Evolutionary conservation across 2,113 vertebrate species (phyloP).

Genomic region (Microcebus jonahi): DNA sequence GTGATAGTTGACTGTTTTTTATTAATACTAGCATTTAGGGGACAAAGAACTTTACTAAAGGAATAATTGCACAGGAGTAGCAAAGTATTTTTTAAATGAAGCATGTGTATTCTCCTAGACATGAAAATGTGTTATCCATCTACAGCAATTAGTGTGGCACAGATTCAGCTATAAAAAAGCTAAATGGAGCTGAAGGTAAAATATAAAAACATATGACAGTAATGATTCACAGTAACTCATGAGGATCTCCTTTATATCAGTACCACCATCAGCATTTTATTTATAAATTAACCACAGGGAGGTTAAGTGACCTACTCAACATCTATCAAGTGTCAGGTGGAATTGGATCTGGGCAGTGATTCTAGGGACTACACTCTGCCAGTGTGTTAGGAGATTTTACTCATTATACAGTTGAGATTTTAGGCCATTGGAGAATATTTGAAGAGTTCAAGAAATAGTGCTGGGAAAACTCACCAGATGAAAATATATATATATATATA

Average conservation of each 20-base stretch:
- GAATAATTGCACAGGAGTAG: neutral
- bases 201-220: neutral
- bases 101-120: neutral
- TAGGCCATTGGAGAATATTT: neutral
- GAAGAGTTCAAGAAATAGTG: neutral
- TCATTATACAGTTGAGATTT: neutral
- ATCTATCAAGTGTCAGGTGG: neutral
- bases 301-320: neutral
- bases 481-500: neutral
- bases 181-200: neutral
- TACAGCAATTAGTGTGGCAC: neutral
- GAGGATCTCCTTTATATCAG: neutral
- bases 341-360: neutral
- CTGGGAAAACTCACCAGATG: neutral
- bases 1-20: neutral
- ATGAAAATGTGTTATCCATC: neutral
- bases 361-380: neutral
- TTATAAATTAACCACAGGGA: neutral
- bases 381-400: neutral
- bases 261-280: neutral
- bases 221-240: accelerated
- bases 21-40: neutral
- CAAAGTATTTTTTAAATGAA: neutral
- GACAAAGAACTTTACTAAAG: neutral
- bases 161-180: neutral